Percentiles rank a stretch among this genome's conserved stretches.
Evolutionary conservation across 2,888 invertebrate species (phyloP).

Genomic region (Atethmia centrago): DNA sequence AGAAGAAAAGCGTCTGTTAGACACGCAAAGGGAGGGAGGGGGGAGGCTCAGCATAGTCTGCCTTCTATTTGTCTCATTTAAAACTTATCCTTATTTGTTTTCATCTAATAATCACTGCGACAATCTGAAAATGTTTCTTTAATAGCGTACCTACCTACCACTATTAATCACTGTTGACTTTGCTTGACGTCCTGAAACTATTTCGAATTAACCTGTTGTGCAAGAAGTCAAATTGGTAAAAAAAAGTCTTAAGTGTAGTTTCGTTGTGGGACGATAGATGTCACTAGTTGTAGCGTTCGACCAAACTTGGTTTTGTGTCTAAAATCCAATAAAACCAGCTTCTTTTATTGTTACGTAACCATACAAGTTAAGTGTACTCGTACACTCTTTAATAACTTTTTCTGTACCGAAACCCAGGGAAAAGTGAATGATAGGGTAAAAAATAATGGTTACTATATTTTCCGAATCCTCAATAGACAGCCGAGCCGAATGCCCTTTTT

Average conservation of each 20-base stretch:
- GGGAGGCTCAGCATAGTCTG: conserved; percentile 5
- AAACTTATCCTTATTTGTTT: conserved; percentile 26
- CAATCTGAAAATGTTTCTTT: conserved; percentile 28
- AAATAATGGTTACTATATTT: conserved; percentile 63
- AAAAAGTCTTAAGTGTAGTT: conserved; percentile 26
- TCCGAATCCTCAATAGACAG: conserved; percentile 71
- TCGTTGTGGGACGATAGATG: conserved; percentile 48
- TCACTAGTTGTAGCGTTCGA: conserved; percentile 44
- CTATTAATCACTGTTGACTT: conserved; percentile 16
- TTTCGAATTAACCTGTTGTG: background rate
- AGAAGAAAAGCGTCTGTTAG: conserved; percentile 70
- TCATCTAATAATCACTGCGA: background rate
- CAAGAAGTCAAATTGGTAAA: conserved; percentile 3
- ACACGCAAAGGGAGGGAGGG: conserved; percentile 11
- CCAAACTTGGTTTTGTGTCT: background rate
- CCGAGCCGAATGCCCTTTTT: conserved; percentile 73
- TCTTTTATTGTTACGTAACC: conserved; percentile 24
- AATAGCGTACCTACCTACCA: background rate
- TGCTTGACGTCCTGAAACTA: conserved; percentile 4
- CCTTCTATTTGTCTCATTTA: conserved; percentile 33
- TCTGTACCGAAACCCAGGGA: conserved; percentile 24
- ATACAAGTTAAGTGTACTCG: conserved; percentile 6
- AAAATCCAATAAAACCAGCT: background rate
- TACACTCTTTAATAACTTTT: conserved; percentile 28
- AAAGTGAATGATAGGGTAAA: conserved; percentile 51